These are phyloP conservation scores for Creontiades dilutus DNA, from an alignment of 2,888 invertebrate species.

Conservation along the genomic window DNA sequence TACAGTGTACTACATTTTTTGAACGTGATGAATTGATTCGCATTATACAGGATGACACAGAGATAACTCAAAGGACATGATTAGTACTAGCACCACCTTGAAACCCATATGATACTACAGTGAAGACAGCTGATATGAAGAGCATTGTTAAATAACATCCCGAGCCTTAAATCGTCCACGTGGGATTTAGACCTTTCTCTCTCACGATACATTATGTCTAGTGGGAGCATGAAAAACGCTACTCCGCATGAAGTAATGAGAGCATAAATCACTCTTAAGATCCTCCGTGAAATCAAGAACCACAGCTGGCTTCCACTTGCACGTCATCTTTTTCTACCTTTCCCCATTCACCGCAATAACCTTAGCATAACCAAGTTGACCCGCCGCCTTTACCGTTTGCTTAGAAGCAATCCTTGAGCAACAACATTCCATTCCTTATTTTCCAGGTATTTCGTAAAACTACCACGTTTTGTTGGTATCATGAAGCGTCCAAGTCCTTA, in stretches of 20 bases:
- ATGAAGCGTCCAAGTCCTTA: too few species aligned
- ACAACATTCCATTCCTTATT: not conserved
- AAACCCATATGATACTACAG: too few species aligned
- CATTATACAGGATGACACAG: too few species aligned
- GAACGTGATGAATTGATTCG: too few species aligned
- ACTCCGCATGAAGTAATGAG: not conserved
- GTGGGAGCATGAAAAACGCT: not conserved
- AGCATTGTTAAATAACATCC: not conserved
- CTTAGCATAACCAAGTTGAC: conserved; percentile 46
- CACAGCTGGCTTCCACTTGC: not conserved
- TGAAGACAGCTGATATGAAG: not conserved
- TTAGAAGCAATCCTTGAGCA: conserved; percentile 11
- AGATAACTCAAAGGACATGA: too few species aligned
- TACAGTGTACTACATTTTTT: too few species aligned
- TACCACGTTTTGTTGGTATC: too few species aligned
- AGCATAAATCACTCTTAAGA: conserved; percentile 13
- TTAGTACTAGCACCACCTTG: too few species aligned
- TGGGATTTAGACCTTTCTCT: not conserved
- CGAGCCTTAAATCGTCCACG: not conserved
- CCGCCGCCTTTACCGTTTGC: not conserved
- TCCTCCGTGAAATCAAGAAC: conserved; percentile 25
- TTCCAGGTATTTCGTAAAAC: not conserved
- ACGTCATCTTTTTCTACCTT: conserved; percentile 38
- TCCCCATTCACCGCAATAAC: conserved; percentile 41
- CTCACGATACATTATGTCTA: conserved; percentile 9